Evolutionary conservation across 2,888 invertebrate genomes (phyloP).

Genomic region (Hydropsyche betteni): DNA sequence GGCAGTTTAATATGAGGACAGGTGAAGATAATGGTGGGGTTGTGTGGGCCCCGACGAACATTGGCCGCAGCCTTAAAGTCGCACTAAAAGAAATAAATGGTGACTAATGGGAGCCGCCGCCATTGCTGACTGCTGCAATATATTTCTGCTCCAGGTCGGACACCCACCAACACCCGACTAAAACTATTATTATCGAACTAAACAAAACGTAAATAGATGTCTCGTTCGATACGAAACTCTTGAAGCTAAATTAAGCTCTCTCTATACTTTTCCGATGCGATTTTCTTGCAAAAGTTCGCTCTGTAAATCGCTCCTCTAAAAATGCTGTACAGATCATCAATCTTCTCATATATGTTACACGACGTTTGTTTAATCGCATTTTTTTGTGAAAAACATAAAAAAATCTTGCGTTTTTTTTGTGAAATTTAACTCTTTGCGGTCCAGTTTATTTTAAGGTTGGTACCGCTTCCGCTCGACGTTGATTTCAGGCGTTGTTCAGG

Average conservation of each 20-base stretch:
- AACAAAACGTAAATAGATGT: too few species aligned
- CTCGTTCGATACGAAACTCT: slow-evolving; percentile 3
- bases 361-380: too few species aligned
- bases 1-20: slow-evolving; percentile 38
- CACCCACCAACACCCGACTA: neutral
- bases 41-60: slow-evolving; percentile 19
- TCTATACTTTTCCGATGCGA: slow-evolving; percentile 8
- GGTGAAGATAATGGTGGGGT: slow-evolving; percentile 34
- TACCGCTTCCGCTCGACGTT: too few species aligned
- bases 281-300: neutral
- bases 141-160: slow-evolving; percentile 38
- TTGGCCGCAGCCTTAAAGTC: slow-evolving; percentile 38
- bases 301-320: too few species aligned
- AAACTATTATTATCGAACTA: slow-evolving; percentile 26
- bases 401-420: too few species aligned
- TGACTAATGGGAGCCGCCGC: slow-evolving; percentile 49
- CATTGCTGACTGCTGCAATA: slow-evolving; percentile 47
- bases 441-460: too few species aligned
- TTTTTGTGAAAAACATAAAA: too few species aligned
- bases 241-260: too few species aligned
- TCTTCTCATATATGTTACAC: too few species aligned
- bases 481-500: too few species aligned
- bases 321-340: too few species aligned
- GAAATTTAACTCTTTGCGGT: too few species aligned
- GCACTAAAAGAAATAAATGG: slow-evolving; percentile 49